phyloP scores from a whole-genome alignment of 2,888 invertebrate genomes.

The Himalopsyche kuldschensis region DNA sequence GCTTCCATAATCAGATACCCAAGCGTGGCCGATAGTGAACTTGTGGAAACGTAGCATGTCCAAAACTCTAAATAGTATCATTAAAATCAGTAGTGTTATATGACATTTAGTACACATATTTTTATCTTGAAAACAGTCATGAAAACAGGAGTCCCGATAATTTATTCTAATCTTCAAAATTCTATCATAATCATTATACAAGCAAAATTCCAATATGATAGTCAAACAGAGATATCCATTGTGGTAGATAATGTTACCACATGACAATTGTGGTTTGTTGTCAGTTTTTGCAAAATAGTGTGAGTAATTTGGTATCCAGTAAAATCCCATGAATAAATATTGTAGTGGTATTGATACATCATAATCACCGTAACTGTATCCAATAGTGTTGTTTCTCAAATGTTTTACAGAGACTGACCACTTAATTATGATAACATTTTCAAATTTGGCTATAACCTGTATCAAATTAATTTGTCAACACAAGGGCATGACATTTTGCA shows the following conservation, averaged over 20 bases:
- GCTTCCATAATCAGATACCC: constrained; percentile 95
- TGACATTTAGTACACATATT: not conserved
- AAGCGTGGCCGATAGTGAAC: constrained; percentile 96
- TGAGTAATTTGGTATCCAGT: too few relatives aligned
- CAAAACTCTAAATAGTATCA: constrained; percentile 70
- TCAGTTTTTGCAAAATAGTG: too few relatives aligned
- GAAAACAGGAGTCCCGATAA: not conserved
- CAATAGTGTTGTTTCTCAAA: too few relatives aligned
- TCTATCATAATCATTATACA: too few relatives aligned
- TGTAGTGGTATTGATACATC: too few relatives aligned
- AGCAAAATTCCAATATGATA: too few relatives aligned
- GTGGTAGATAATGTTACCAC: not conserved
- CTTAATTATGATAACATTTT: not conserved
- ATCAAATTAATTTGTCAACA: not conserved
- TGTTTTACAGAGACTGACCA: too few relatives aligned
- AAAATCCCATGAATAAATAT: too few relatives aligned
- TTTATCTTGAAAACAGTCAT: not conserved
- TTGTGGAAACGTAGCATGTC: constrained; percentile 98
- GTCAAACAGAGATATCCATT: not conserved
- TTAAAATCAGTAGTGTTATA: constrained; percentile 13
- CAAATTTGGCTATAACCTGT: not conserved
- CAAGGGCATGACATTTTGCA: not conserved
- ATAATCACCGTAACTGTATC: too few relatives aligned
- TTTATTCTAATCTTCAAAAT: too few relatives aligned
- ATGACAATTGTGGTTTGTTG: too few relatives aligned